Conservation (phyloP, 2,888 invertebrate genomes). For the Agrochola macilenta region DNA sequence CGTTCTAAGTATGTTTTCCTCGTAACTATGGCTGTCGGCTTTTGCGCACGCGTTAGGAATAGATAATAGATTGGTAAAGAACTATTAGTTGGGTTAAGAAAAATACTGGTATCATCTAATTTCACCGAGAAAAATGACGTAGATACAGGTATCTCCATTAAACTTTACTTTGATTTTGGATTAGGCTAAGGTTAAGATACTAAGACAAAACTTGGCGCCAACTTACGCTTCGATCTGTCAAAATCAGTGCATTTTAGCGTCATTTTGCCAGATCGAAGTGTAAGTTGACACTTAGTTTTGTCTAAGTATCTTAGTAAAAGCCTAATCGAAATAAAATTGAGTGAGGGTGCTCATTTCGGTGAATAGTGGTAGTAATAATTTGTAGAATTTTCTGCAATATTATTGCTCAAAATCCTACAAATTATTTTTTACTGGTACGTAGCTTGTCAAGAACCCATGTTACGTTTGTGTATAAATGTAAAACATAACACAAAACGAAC, state of each 20-base stretch:
- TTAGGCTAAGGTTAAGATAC: not conserved
- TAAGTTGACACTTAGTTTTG: not conserved
- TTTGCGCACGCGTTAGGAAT: slow-evolving; percentile 39
- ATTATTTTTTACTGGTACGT: not conserved
- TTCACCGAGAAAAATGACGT: not conserved
- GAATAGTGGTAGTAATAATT: too few relatives aligned
- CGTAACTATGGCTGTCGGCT: slow-evolving; percentile 20
- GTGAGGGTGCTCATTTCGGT: not conserved
- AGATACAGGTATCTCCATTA: not conserved
- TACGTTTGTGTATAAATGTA: not conserved
- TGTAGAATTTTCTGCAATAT: not conserved
- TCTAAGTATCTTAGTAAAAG: not conserved
- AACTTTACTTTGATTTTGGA: not conserved
- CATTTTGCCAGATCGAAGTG: not conserved
- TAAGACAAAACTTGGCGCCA: not conserved
- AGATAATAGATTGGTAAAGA: slow-evolving; percentile 5
- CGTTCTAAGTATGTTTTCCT: slow-evolving; percentile 40
- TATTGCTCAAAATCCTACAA: not conserved
- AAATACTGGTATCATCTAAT: not conserved
- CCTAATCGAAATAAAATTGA: not conserved
- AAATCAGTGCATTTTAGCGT: not conserved
- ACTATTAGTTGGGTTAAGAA: slow-evolving; percentile 12
- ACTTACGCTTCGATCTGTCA: not conserved
- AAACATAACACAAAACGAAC: slow-evolving; percentile 38
- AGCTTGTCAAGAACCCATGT: slow-evolving; percentile 29